Evolutionary conservation across 2,888 invertebrate species (phyloP).

Genomic region (Agrochola circellaris): DNA sequence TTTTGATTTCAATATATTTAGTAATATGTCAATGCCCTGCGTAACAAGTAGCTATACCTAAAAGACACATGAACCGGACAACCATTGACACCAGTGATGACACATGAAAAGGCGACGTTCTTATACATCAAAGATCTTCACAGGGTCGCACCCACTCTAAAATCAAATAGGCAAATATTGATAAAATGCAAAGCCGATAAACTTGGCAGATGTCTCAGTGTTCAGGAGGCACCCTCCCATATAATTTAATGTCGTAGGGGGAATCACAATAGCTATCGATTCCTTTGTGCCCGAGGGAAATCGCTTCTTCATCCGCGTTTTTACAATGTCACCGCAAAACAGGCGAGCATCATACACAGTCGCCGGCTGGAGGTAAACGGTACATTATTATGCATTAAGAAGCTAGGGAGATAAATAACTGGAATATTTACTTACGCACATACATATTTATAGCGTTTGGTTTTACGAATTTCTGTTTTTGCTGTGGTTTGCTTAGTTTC

Average conservation of each 20-base stretch:
- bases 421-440: conserved; percentile 62
- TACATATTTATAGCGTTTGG: conserved; percentile 59
- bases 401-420: conserved; percentile 59
- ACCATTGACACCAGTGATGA: conserved; percentile 13
- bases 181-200: conserved; percentile 83
- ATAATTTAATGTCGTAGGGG: conserved; percentile 85
- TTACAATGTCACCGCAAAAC: conserved; percentile 79
- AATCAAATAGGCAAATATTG: conserved; percentile 87
- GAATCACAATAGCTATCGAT: conserved; percentile 87
- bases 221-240: conserved; percentile 79
- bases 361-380: conserved; percentile 55
- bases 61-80: conserved; percentile 29
- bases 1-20: background rate
- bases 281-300: conserved; percentile 81
- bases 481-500: conserved; percentile 24
- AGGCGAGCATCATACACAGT: conserved; percentile 66
- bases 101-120: conserved; percentile 40
- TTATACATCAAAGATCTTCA: conserved; percentile 52
- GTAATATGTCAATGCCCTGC: background rate
- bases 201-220: conserved; percentile 84
- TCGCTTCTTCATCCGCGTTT: conserved; percentile 77
- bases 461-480: conserved; percentile 48
- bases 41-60: conserved; percentile 4
- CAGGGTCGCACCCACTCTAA: conserved; percentile 73
- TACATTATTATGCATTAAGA: conserved; percentile 66